Evolutionary conservation across 1,140 invertebrate genomes (phyloP).

Genomic region (Chionoecetes opilio): DNA sequence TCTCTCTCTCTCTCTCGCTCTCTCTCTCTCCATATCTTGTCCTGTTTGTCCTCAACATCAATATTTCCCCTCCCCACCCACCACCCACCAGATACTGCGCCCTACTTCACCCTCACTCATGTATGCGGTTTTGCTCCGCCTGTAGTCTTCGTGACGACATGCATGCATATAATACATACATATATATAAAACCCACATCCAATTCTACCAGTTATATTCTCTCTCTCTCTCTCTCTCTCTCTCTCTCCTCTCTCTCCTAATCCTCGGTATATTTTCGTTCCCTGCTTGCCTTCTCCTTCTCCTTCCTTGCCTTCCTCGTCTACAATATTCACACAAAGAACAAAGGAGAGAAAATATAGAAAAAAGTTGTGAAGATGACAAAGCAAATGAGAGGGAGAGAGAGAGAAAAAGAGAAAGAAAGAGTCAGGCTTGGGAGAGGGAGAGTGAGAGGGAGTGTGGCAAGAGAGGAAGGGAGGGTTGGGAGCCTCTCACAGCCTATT

Average conservation of each 20-base stretch:
- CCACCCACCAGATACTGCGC: neutral
- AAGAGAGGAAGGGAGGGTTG: neutral
- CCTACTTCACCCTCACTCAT: neutral
- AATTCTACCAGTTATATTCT: neutral
- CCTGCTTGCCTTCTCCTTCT: neutral
- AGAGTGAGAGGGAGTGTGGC: neutral
- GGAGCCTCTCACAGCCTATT: slow-evolving; percentile 45
- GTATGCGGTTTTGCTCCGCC: neutral
- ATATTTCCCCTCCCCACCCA: neutral
- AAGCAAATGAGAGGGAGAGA: slow-evolving; percentile 44
- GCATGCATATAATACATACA: too few relatives aligned
- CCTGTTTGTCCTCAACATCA: slow-evolving; percentile 21
- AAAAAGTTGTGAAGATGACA: slow-evolving; percentile 30
- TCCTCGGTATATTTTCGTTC: neutral
- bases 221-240: slow-evolving; percentile 27
- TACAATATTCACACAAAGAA: slow-evolving; percentile 22
- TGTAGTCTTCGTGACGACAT: neutral
- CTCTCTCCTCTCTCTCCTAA: slow-evolving; percentile 41
- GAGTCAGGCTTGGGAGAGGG: slow-evolving; percentile 6
- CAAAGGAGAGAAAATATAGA: slow-evolving; percentile 30
- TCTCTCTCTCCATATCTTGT: neutral
- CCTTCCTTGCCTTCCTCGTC: slow-evolving; percentile 28
- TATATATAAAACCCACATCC: too few relatives aligned
- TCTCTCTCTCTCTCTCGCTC: neutral
- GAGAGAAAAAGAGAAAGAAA: slow-evolving; percentile 41